Base-by-base conservation (phyloP, 2,797 vertebrate genomes). In the Eospalax fontanierii region DNA sequence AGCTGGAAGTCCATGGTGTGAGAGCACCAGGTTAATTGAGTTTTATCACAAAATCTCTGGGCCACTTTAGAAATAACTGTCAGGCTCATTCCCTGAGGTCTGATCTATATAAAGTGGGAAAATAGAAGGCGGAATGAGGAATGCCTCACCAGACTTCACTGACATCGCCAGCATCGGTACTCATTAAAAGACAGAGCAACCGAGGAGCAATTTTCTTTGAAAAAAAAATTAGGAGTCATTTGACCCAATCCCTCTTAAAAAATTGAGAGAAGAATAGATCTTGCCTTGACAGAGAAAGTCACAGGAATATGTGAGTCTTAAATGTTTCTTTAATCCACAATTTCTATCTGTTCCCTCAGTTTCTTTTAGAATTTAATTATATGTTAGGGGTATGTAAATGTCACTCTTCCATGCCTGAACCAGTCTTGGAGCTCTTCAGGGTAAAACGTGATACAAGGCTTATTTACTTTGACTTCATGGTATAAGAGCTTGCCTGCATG, bases 1-100 rank as follows among this genome's bases (percentile, higher is more conserved):
- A 97, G 89, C 82, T 97, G 91, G 87, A 94, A 59, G 95, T 75
- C 87, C 89, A 89, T 79, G 94, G 33, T 83, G 33, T 94, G 87
- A 95, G 89, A 96, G 79, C 95, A 96, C 79, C 65, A 94, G 96
- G 94, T 97, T 97, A 97, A 97, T 97, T 97, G 95, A 97, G 87
- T 97, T 97, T 97, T 97, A 95, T 96, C 73, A 1, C 73, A 73
- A 91, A 95, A 97, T 93, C 95, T 95, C 95, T 78, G 80, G 87
- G 71, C 96, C 83, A 95, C 89, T 95, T 91, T 93, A 93, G 87
- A 96, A 97, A 97, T 90, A 89, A 83, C 78, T 95, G 19, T 83
- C 92, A 82, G 68, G 65, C 86, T 66, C 30, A 87, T 94, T 96
- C 94, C 92, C 95, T 85, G n/a, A 91, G 78, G 90, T 87, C 74